phyloP scores from a whole-genome alignment of 2,113 vertebrate species.

The Oreocharis arfaki region DNA sequence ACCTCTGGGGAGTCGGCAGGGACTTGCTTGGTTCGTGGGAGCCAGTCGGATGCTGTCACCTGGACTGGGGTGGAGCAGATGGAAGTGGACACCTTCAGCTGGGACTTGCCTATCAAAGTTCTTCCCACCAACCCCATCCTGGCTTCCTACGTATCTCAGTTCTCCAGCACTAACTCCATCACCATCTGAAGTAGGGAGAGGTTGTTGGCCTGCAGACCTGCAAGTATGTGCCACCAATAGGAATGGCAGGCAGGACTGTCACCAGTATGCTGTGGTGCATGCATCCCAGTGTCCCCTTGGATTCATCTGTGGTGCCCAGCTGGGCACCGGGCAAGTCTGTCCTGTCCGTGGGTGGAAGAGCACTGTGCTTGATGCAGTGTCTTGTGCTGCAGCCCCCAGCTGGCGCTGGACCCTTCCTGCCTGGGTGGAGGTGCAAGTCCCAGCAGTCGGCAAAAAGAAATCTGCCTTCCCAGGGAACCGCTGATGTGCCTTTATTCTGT shows the following conservation, averaged over 20 bases:
- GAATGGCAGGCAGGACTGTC: not conserved
- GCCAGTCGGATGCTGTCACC: slow-evolving; percentile 81
- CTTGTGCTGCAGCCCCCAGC: not conserved
- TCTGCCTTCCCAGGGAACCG: not conserved
- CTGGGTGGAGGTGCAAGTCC: not conserved
- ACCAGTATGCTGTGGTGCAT: fast-evolving
- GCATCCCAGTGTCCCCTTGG: not conserved
- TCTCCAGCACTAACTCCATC: slow-evolving; percentile 87
- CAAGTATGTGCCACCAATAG: fast-evolving
- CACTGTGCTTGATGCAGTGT: not conserved
- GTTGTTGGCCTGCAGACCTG: not conserved
- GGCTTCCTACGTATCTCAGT: slow-evolving; percentile 89
- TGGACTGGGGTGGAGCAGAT: slow-evolving; percentile 91
- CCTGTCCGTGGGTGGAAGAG: fast-evolving
- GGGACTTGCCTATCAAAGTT: slow-evolving; percentile 96
- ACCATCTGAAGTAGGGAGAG: slow-evolving; percentile 76
- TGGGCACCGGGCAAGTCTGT: fast-evolving
- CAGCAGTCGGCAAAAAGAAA: not conserved
- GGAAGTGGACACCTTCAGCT: slow-evolving; percentile 96
- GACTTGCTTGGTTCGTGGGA: slow-evolving; percentile 78
- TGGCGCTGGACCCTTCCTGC: not conserved
- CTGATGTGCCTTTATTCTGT: not conserved
- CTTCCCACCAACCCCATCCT: slow-evolving; percentile 92
- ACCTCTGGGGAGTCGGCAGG: slow-evolving; percentile 83
- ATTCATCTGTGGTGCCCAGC: not conserved